Percentiles rank a stretch among this genome's conserved stretches.
phyloP scores from a whole-genome alignment of 2,113 vertebrate species.

The Dromiciops gliroides region DNA sequence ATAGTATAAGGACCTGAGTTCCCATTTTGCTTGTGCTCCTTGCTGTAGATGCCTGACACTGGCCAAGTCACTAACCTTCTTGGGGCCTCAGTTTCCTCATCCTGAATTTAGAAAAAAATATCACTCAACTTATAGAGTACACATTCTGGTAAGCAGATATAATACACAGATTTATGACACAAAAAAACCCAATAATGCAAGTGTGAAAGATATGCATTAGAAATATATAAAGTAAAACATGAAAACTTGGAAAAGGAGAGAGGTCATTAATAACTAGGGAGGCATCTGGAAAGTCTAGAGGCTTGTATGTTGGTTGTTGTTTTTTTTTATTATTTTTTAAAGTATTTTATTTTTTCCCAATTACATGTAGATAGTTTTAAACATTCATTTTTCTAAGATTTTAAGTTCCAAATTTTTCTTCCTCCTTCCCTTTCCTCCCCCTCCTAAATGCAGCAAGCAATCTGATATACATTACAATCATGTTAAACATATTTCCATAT shows the following conservation, averaged over 20 bases:
- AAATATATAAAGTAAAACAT: background rate
- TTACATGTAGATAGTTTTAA: too few species aligned
- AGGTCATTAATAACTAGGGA: background rate
- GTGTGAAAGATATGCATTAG: background rate
- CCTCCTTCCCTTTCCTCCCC: too few species aligned
- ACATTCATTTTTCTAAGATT: too few species aligned
- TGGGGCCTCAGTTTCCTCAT: background rate
- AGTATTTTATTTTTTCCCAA: too few species aligned
- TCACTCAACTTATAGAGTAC: background rate
- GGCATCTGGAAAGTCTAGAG: background rate
- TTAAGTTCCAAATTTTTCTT: too few species aligned
- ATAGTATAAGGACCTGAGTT: background rate
- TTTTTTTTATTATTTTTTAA: too few species aligned
- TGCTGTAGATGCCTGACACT: background rate
- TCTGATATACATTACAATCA: too few species aligned
- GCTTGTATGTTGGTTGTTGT: background rate
- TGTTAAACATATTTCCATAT: too few species aligned
- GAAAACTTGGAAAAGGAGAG: background rate
- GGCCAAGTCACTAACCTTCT: background rate
- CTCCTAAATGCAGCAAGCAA: too few species aligned
- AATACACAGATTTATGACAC: too few species aligned
- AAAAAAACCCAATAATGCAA: too few species aligned
- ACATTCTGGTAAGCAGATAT: too few species aligned
- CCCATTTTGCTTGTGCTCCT: background rate
- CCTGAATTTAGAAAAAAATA: background rate